Conservation (phyloP, 1,140 invertebrate species). For the Hirudo medicinalis region DNA sequence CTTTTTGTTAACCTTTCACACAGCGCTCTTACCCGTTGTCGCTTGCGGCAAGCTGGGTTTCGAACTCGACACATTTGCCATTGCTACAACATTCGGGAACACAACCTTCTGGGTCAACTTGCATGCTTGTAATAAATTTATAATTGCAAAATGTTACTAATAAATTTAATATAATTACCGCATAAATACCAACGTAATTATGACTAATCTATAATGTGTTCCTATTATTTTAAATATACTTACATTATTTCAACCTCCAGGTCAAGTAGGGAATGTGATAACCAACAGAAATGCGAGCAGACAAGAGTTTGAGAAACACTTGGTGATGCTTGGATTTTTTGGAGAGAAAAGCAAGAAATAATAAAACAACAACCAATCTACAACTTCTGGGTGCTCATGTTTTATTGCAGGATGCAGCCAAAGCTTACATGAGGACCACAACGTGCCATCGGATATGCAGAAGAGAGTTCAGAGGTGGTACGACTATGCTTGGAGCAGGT, state of each 20-base stretch:
- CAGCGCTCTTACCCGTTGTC: too few species aligned
- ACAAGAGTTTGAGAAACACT: conserved; percentile 78
- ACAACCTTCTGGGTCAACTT: too few species aligned
- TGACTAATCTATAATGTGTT: conserved; percentile 11
- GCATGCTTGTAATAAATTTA: neutral
- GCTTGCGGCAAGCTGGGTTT: too few species aligned
- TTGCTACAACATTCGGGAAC: too few species aligned
- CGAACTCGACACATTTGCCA: too few species aligned
- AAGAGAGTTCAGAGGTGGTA: conserved; percentile 84
- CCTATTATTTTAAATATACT: too few species aligned
- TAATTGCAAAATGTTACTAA: too few species aligned
- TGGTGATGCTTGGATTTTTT: conserved; percentile 43
- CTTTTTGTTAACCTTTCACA: too few species aligned
- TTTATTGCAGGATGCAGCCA: conserved; percentile 65
- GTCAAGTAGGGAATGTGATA: conserved; percentile 92
- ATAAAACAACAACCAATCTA: too few species aligned
- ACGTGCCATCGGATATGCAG: conserved; percentile 87
- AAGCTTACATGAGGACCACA: conserved; percentile 94
- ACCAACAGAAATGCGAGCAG: conserved; percentile 92
- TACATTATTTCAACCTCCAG: too few species aligned
- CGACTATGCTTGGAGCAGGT: conserved; percentile 87
- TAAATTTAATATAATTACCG: too few species aligned
- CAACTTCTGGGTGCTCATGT: too few species aligned
- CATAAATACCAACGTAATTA: neutral
- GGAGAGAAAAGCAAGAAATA: neutral